These are phyloP conservation scores for Pipistrellus nathusii DNA, from an alignment of 2,797 vertebrate species.

Conservation along the genomic window DNA sequence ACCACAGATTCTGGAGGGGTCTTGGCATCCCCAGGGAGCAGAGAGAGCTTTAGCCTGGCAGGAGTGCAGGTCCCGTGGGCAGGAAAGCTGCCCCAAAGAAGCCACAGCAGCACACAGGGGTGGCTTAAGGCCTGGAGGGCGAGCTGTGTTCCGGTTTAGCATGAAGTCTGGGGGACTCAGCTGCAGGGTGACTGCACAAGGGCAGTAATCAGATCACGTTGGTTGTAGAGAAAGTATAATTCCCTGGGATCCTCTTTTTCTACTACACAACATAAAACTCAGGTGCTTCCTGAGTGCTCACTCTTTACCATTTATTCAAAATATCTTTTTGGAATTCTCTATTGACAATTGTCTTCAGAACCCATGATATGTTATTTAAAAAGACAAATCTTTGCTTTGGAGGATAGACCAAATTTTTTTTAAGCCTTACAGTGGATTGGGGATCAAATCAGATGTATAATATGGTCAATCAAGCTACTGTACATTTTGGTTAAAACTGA, in stretches of 20 bases:
- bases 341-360: not conserved
- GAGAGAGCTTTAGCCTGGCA: not conserved
- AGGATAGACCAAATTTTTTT: not conserved
- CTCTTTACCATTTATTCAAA: not conserved
- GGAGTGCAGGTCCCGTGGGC: not conserved
- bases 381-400: constrained; percentile 53
- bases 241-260: not conserved
- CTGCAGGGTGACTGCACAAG: fast-evolving
- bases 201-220: too few relatives aligned
- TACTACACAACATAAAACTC: not conserved
- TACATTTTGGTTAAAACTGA: constrained; percentile 5
- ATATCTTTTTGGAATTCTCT: not conserved
- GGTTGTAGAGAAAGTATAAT: fast-evolving
- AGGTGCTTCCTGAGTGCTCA: not conserved
- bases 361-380: not conserved
- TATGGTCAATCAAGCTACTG: not conserved
- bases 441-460: not conserved
- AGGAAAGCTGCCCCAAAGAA: not conserved
- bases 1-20: not conserved
- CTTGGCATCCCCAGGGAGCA: not conserved
- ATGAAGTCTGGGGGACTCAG: not conserved
- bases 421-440: not conserved
- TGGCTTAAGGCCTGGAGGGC: not conserved
- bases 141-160: fast-evolving
- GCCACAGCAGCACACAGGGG: fast-evolving